Evolutionary conservation across 2,797 vertebrate genomes (phyloP), one percentile per base, ranked within the genome.

Genomic region (Pogoniulus pusillus): DNA sequence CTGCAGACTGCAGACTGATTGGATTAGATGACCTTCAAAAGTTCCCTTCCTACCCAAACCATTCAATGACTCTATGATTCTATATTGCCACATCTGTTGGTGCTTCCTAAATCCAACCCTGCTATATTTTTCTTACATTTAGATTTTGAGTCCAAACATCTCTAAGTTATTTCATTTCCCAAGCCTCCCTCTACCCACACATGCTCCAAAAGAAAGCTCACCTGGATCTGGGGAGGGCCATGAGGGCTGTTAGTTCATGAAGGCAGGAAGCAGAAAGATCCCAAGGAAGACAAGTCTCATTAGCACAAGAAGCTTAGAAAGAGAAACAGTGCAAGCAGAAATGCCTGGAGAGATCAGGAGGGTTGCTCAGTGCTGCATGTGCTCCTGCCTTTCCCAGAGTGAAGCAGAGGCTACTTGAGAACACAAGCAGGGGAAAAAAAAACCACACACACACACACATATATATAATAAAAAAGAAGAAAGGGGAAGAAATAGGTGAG

Each of bases 221-320:
- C 23, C 29, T 0, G 0, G 5, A 14, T 32, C 27, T 20, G 14
- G 24, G 69, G 29, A 74, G 26, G 59, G 12, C 8, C 0, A 1
- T 29, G 66, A 39, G 7, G n/a, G 12, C 26, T 58, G 29, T 26
- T 57, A 24, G 80, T 64, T 92, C 63, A 34, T 0, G 0, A 43
- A 83, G 53, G 59, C 37, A 63, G 55, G 90, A 63, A 91, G 49
- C 66, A 68, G 80, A 43, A 72, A 51, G 55, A 84, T 57, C 23
- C 75, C 68, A 12, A 64, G 63, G 66, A 87, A 90, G n/a, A n/a
- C 7, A 63, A 90, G 35, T 88, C 74, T 91, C 39, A n/a, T 70
- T 73, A 76, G 22, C 39, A 29, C 53, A 39, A 85, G 64, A 34
- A 64, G 59, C 54, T 90, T 51, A 90, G 51, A 19, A n/a, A 57